Evolutionary conservation across 2,888 invertebrate species (phyloP), one percentile per base, ranked within the genome.

Genomic region (Chloromyia formosa): DNA sequence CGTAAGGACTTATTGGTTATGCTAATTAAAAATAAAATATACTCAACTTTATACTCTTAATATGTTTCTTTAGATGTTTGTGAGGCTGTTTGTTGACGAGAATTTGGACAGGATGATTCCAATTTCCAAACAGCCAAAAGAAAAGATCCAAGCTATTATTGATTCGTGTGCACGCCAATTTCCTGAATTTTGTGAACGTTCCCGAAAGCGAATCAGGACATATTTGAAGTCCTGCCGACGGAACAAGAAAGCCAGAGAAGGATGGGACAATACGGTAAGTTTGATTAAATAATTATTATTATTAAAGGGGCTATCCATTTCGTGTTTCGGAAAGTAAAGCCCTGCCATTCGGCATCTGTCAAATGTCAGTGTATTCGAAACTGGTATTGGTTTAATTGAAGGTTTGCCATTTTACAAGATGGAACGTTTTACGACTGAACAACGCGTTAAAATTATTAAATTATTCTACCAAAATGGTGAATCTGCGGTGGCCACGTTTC

Each of bases 81-180:
- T 97, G 77, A 91, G 97, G 56, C 88, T 97, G 76, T 97, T 97
- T 86, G 97, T 97, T 77, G 97, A 97, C 84, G 97, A 97, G 87
- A 97, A 97, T 84, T 88, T 97, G 80, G 97, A 97, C 85, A 90
- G 97, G 82, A 96, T 96, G 88, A 96, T 97, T 75, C 97, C 97
- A 75, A 97, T 97, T 82, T 97, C 97, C 72, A 96, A 97, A 84
- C 97, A 97, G 86, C 97, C 97, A 9, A 97, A 97, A 84, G 97
- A 97, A 85, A 97, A 97, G 87, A 96, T 97, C 79, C 97, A 97
- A 83, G 97, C 97, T 20, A 97, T 97, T 83, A 95, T 97, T 78
- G 97, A 97, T 85, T 97, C 97, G 20, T 97, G 97, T 87, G 95
- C 96, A 77, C 89, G 97, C 80, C 97, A 97, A 87, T 97, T 97